Percentiles rank a stretch among this genome's conserved stretches.
These are phyloP conservation scores for Drosophila setifemur DNA, from an alignment of 1,140 invertebrate species.

Conservation along the genomic window DNA sequence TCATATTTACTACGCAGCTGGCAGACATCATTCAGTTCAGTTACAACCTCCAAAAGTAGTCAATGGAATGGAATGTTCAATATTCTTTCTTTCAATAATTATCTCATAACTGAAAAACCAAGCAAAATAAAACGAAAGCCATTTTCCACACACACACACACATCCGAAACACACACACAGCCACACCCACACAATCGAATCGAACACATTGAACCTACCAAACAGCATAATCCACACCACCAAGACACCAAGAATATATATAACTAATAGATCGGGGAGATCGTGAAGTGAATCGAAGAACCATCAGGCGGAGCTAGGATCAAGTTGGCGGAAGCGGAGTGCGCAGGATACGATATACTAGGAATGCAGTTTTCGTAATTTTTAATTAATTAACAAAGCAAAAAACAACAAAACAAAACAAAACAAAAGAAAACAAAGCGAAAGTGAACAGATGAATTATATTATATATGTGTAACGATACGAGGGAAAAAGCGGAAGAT, in stretches of 20 bases:
- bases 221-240: conserved; percentile 75
- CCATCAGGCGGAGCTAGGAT: conserved; percentile 28
- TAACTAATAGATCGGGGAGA: conserved; percentile 14
- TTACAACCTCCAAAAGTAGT: conserved; percentile 61
- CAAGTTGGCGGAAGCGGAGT: conserved; percentile 13
- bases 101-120: conserved; percentile 34
- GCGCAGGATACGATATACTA: conserved; percentile 21
- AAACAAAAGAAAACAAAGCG: neutral
- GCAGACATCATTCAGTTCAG: conserved; percentile 56
- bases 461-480: conserved; percentile 9
- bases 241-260: conserved; percentile 47
- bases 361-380: conserved; percentile 66
- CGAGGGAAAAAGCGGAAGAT: neutral
- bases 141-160: conserved; percentile 13
- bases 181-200: conserved; percentile 3
- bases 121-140: no score
- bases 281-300: conserved; percentile 28
- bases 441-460: neutral
- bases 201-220: conserved; percentile 63
- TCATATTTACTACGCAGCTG: conserved; percentile 51
- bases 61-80: conserved; percentile 36
- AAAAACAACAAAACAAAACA: conserved; percentile 23
- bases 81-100: conserved; percentile 37
- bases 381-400: conserved; percentile 56
- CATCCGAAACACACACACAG: no score